Evolutionary conservation across 2,113 vertebrate genomes (phyloP).

Genomic region (Scortum barcoo): DNA sequence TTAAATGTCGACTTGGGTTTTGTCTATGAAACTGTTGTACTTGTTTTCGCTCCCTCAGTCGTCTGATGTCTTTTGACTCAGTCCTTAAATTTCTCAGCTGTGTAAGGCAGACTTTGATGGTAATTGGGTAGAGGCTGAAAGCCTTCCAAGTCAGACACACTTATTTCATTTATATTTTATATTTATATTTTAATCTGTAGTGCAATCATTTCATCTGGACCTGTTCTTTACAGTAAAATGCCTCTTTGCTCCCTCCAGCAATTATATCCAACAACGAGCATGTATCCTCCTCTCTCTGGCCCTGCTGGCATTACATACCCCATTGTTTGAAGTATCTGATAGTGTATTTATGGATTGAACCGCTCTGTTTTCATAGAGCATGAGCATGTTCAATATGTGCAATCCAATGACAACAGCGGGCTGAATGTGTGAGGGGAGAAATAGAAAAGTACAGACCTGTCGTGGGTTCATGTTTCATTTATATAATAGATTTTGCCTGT

Average conservation of each 20-base stretch:
- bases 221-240: conserved; percentile 9
- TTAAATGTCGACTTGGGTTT: conserved; percentile 35
- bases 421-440: conserved; percentile 5
- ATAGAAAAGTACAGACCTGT: no score
- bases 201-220: conserved; percentile 5
- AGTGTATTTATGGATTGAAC: conserved; percentile 44
- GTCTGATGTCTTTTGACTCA: not conserved
- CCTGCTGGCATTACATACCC: conserved; percentile 21
- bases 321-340: conserved; percentile 55
- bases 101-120: conserved; percentile 1
- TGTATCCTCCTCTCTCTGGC: not conserved
- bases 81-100: not conserved
- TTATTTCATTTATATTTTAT: conserved; percentile 5
- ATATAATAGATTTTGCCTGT: conserved; percentile 16
- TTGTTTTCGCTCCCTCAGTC: not conserved
- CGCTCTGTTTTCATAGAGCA: conserved; percentile 31
- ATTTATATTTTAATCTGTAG: not conserved
- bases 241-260: not conserved
- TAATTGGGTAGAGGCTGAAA: conserved; percentile 5
- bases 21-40: conserved; percentile 43
- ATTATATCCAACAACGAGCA: conserved; percentile 4
- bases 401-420: conserved; percentile 22
- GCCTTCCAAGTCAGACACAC: not conserved
- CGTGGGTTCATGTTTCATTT: conserved; percentile 25
- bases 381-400: conserved; percentile 40